phyloP scores from a whole-genome alignment of 2,113 vertebrate species.

The Ariopsis seemanni region DNA sequence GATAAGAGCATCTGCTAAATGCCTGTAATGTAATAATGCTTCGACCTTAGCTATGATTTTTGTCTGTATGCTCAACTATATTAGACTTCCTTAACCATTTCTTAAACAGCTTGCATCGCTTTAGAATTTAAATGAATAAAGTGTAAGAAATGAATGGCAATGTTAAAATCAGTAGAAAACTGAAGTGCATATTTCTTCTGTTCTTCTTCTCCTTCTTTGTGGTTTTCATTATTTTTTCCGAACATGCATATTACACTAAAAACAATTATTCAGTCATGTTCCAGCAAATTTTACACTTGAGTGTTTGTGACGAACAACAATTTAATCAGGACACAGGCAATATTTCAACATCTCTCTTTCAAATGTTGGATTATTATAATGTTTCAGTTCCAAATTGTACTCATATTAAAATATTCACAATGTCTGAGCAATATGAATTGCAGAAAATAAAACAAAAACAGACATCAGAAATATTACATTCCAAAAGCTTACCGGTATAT shows the following conservation, averaged over 20 bases:
- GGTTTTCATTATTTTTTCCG: not conserved
- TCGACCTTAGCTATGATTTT: not conserved
- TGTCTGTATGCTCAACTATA: not conserved
- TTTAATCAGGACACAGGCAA: not conserved
- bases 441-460: not conserved
- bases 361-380: not conserved
- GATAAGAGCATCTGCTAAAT: too few species aligned
- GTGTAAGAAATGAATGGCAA: not conserved
- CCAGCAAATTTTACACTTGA: not conserved
- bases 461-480: not conserved
- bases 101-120: not conserved
- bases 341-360: not conserved
- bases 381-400: not conserved
- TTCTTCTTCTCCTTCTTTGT: not conserved
- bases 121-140: not conserved
- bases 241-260: not conserved
- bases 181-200: not conserved
- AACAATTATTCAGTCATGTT: not conserved
- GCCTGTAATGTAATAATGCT: not conserved
- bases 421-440: not conserved
- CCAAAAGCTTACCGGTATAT: not conserved
- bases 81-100: not conserved
- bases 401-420: constrained; percentile 4
- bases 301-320: not conserved
- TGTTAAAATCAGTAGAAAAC: not conserved